Evolutionary conservation across 2,113 vertebrate species (phyloP).

Genomic region (Trichomycterus rosablanca): DNA sequence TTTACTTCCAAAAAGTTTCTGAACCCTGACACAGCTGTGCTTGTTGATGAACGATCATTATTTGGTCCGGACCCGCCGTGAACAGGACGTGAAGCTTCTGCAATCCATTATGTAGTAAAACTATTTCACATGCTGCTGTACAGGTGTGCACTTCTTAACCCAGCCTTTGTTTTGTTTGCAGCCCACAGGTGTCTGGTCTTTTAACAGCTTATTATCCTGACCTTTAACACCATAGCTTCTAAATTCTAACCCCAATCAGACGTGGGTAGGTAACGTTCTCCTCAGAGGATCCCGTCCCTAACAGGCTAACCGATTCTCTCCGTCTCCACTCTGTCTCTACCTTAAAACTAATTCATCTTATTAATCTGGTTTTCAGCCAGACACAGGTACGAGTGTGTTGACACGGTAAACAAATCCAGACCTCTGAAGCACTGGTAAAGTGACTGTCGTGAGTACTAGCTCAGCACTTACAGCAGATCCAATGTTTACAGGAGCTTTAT

Average conservation of each 20-base stretch:
- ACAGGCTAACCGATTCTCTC: conserved; percentile 12
- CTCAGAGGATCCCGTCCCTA: conserved; percentile 7
- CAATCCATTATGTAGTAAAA: conserved; percentile 39
- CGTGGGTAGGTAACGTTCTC: neutral
- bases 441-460: too few species aligned
- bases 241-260: neutral
- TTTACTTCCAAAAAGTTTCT: too few species aligned
- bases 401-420: neutral
- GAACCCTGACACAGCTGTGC: too few species aligned
- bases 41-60: neutral
- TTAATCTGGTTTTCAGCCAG: too few species aligned
- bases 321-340: neutral
- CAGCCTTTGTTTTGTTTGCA: conserved; percentile 23
- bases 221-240: conserved; percentile 7
- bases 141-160: conserved; percentile 40
- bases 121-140: conserved; percentile 14
- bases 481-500: too few species aligned
- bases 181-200: conserved; percentile 30
- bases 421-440: neutral
- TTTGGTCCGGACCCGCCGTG: too few species aligned
- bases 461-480: too few species aligned
- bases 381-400: neutral
- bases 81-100: too few species aligned
- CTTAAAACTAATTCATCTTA: conserved; percentile 7
- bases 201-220: conserved; percentile 29